Base-by-base conservation (phyloP, 2,888 invertebrate genomes). In the Caenorhabditis japonica region DNA sequence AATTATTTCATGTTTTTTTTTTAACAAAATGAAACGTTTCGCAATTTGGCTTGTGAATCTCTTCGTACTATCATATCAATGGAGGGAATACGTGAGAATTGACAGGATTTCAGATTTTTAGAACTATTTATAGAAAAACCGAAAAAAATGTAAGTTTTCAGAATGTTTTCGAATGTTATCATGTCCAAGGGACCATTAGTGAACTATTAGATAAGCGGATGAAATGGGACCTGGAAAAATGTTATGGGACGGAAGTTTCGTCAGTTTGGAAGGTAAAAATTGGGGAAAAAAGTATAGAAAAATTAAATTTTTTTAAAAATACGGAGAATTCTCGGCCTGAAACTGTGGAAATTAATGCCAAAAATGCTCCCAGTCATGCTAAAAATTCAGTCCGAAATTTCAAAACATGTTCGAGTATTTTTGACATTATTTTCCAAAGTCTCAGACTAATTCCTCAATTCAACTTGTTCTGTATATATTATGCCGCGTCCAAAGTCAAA, bases 81-180 rank as follows among this genome's bases (percentile, higher is more conserved):
- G 55, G 55, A 17, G 27, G 8, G 55, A 55, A 55, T 21, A 41
- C 23, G 55, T 55, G 15, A 51, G n/a, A n/a, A n/a, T n/a, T 39
- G 15, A 39, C 5, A 4, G 7, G 15, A 13, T 10, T 10, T 15
- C n/a, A 39, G 5, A 10, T 10, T 10, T 15, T 4, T 10, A 17
- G n/a, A n/a, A 5, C 13, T 5, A 5, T 39, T 21, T 4, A 19
- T 21, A 17, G 41, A 33, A 43, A 43, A 23, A 23, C 21, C 2
- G 19, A 17, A 19, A 19, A 41, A 15, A 17, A 41, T 13, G 41
- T 33, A 5, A 33, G 33, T 33, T 5, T 33, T 33, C 33, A 33
- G 33, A 5, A 33, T 12, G 33, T 8, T 33, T 33, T 33, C 12
- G 7, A 33, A 12, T 33, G n/a, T n/a, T n/a, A n/a, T n/a, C n/a